Evolutionary conservation across 92 coral and sea anemone species (phyloP).

Genomic region (Actinernus sp.): DNA sequence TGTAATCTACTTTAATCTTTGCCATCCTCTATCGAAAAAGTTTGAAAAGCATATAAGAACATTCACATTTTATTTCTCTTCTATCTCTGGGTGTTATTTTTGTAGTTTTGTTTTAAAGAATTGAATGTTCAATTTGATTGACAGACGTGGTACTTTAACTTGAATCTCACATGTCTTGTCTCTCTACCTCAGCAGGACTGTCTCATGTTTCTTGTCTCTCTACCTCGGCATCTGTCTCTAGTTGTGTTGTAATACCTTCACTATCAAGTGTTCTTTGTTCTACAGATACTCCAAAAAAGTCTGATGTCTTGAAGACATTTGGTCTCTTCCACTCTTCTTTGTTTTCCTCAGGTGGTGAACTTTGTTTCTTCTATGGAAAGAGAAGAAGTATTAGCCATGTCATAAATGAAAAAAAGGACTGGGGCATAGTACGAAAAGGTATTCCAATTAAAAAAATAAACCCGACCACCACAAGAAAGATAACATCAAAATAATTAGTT

Average conservation of each 20-base stretch:
- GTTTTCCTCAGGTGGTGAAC: slow-evolving; percentile 26
- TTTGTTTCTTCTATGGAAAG: slow-evolving; percentile 58
- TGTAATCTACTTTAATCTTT: too few species aligned
- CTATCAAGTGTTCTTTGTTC: slow-evolving; percentile 19
- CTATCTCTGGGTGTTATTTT: too few species aligned
- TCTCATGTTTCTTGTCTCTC: not conserved
- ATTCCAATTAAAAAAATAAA: too few species aligned
- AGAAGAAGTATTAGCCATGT: not conserved
- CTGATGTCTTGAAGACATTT: slow-evolving; percentile 72
- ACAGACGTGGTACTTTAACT: too few species aligned
- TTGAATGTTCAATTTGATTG: too few species aligned
- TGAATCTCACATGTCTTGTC: too few species aligned
- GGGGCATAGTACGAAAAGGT: not conserved
- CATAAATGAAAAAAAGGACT: too few species aligned
- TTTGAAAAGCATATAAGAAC: too few species aligned
- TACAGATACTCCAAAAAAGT: slow-evolving; percentile 50
- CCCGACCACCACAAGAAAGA: too few species aligned
- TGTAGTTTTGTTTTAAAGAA: too few species aligned
- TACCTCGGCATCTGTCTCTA: slow-evolving; percentile 5
- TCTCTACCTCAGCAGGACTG: not conserved
- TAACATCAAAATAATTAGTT: not conserved
- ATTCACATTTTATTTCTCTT: too few species aligned
- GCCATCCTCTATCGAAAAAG: too few species aligned
- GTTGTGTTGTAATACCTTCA: slow-evolving; percentile 27
- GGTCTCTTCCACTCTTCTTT: slow-evolving; percentile 57